Evolutionary conservation across 2,797 vertebrate species (phyloP).

Genomic region (Poeciliopsis presidionis): DNA sequence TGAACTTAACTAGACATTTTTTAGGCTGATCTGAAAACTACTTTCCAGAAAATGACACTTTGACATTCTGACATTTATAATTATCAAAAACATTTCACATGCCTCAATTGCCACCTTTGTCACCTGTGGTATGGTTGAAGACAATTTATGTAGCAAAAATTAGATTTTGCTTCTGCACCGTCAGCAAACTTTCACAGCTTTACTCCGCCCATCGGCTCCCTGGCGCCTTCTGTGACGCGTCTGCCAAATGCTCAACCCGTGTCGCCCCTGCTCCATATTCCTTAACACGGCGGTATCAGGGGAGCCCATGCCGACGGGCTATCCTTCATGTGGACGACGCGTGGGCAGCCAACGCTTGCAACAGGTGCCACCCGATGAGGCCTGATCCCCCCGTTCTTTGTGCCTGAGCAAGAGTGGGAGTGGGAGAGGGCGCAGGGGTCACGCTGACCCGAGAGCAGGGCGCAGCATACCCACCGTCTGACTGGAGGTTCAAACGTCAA

Average conservation of each 20-base stretch:
- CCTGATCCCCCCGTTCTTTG: conserved; percentile 69
- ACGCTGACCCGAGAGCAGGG: conserved; percentile 63
- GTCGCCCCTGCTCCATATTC: conserved; percentile 61
- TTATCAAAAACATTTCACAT: background rate
- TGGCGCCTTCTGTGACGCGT: conserved; percentile 42
- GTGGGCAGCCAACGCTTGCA: conserved; percentile 79
- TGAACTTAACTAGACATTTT: background rate
- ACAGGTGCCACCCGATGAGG: conserved; percentile 80
- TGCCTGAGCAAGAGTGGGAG: conserved; percentile 79
- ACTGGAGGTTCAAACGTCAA: conserved; percentile 59
- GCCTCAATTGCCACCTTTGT: conserved; percentile 18
- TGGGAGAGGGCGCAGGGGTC: conserved; percentile 81
- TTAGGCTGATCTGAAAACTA: background rate
- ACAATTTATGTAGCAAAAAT: conserved; percentile 16
- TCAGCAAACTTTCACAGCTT: conserved; percentile 64
- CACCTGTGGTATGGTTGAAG: background rate
- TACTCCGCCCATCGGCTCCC: conserved; percentile 52
- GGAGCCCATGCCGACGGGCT: conserved; percentile 68
- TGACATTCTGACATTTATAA: background rate
- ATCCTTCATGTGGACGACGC: conserved; percentile 81
- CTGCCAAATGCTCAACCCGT: conserved; percentile 59
- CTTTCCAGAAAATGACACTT: background rate
- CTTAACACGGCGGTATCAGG: conserved; percentile 58
- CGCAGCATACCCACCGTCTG: conserved; percentile 58
- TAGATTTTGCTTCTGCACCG: conserved; percentile 44